phyloP scores from a whole-genome alignment of 2,888 invertebrate species.

The Hirtodrosophila cameraria region DNA sequence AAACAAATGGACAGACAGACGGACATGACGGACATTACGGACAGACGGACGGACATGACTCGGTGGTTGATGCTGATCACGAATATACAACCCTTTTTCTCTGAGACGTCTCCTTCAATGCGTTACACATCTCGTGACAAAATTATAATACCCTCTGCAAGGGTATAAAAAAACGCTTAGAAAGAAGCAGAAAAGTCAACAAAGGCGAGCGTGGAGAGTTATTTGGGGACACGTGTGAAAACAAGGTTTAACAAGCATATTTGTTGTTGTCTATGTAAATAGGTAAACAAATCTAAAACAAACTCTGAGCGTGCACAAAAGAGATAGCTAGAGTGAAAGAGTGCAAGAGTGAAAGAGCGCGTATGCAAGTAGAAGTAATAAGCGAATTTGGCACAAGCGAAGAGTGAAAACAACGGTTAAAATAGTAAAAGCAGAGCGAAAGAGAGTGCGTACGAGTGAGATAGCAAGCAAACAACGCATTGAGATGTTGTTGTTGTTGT shows the following conservation, averaged over 20 bases:
- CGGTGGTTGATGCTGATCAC: no score
- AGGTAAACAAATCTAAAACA: slow-evolving; percentile 62
- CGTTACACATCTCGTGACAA: no score
- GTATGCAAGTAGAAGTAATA: slow-evolving; percentile 17
- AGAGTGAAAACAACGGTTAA: slow-evolving; percentile 61
- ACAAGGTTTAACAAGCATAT: slow-evolving; percentile 48
- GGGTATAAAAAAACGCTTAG: no score
- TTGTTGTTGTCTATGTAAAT: slow-evolving; percentile 72
- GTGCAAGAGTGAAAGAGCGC: slow-evolving; percentile 14
- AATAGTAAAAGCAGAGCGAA: slow-evolving; percentile 24
- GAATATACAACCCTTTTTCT: no score
- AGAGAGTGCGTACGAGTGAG: not conserved
- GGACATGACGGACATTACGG: no score
- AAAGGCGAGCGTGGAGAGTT: slow-evolving; percentile 19
- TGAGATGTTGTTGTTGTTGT: slow-evolving; percentile 37
- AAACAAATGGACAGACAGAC: no score
- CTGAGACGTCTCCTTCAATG: no score
- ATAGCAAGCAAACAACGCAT: slow-evolving; percentile 45
- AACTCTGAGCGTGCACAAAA: not conserved
- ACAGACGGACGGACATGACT: no score
- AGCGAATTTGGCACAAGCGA: slow-evolving; percentile 39
- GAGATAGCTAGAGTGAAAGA: slow-evolving; percentile 3
- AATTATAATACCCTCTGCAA: no score
- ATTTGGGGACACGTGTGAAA: slow-evolving; percentile 66
- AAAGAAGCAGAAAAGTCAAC: slow-evolving; percentile 52